Percentiles rank a stretch among this genome's conserved stretches.
These are phyloP conservation scores for Orius laevigatus DNA, from an alignment of 1,140 invertebrate species.

Conservation along the genomic window DNA sequence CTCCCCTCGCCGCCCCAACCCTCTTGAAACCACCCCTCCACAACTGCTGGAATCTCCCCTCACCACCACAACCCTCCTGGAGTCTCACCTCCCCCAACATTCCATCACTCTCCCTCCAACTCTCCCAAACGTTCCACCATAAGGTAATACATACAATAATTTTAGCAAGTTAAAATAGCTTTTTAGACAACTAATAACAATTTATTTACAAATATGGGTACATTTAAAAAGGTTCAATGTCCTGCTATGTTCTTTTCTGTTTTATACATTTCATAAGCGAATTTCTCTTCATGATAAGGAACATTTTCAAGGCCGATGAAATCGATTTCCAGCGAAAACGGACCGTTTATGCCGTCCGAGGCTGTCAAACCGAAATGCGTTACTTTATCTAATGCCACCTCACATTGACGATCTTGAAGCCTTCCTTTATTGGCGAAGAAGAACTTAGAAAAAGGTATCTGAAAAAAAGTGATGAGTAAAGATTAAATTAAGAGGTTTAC, in stretches of 20 bases:
- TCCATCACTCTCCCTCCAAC: no score
- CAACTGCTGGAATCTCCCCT: no score
- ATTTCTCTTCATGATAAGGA: conserved; percentile 55
- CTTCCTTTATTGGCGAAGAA: conserved; percentile 63
- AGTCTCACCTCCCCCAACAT: no score
- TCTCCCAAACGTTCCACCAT: no score
- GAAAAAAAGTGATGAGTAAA: conserved; percentile 24
- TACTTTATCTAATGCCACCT: conserved; percentile 40
- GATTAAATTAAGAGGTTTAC: conserved; percentile 29
- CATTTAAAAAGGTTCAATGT: conserved; percentile 6
- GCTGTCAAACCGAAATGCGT: conserved; percentile 65
- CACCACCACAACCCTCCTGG: no score
- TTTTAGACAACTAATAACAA: no score
- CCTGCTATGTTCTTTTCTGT: conserved; percentile 13
- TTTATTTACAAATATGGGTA: no score
- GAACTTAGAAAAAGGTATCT: conserved; percentile 95
- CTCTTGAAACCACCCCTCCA: no score
- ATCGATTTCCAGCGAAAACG: conserved; percentile 84
- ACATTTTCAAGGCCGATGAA: conserved; percentile 74
- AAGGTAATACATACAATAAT: no score
- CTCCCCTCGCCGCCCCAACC: no score
- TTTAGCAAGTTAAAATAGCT: no score
- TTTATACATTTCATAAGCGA: conserved; percentile 83
- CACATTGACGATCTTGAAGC: conserved; percentile 65
- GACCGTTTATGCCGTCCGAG: conserved; percentile 56